phyloP scores from a whole-genome alignment of 2,797 vertebrate species.

The Myoxocephalus aenaeus region DNA sequence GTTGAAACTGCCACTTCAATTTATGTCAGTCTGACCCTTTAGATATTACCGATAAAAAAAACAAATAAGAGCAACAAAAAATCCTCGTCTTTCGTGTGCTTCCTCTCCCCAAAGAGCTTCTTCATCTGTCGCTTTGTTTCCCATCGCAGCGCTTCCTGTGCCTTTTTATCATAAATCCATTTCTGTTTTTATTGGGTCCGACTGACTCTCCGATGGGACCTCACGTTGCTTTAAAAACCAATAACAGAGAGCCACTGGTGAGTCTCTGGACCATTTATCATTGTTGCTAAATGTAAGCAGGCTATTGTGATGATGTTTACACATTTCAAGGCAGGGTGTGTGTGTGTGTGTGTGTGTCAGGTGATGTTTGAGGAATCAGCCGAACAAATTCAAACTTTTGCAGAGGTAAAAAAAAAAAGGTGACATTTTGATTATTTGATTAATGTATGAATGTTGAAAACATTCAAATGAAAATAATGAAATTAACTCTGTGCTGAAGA shows the following conservation, averaged over 20 bases:
- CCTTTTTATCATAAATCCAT: slow-evolving; percentile 75
- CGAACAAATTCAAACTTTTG: not conserved
- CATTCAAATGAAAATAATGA: too few relatives aligned
- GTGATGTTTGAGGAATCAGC: not conserved
- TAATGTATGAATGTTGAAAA: too few relatives aligned
- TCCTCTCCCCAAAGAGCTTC: slow-evolving; percentile 35
- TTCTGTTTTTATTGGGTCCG: slow-evolving; percentile 66
- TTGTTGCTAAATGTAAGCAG: slow-evolving; percentile 66
- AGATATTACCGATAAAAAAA: not conserved
- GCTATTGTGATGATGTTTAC: slow-evolving; percentile 50
- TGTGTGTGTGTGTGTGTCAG: not conserved
- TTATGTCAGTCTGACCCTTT: slow-evolving; percentile 1
- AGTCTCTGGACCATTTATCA: slow-evolving; percentile 71
- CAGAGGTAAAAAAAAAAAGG: too few relatives aligned
- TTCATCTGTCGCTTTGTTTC: slow-evolving; percentile 13
- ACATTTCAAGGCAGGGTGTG: slow-evolving; percentile 41
- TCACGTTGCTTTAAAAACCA: slow-evolving; percentile 72
- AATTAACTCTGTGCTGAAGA: too few relatives aligned
- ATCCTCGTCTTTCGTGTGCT: not conserved
- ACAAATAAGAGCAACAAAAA: slow-evolving; percentile 5
- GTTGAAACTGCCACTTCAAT: not conserved
- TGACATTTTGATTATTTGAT: too few relatives aligned
- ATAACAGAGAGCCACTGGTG: slow-evolving; percentile 70
- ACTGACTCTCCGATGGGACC: slow-evolving; percentile 61
- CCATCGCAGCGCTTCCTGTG: slow-evolving; percentile 37